phyloP scores from a whole-genome alignment of 92 coral and sea anemone genomes.

The Meandrina meandrites region DNA sequence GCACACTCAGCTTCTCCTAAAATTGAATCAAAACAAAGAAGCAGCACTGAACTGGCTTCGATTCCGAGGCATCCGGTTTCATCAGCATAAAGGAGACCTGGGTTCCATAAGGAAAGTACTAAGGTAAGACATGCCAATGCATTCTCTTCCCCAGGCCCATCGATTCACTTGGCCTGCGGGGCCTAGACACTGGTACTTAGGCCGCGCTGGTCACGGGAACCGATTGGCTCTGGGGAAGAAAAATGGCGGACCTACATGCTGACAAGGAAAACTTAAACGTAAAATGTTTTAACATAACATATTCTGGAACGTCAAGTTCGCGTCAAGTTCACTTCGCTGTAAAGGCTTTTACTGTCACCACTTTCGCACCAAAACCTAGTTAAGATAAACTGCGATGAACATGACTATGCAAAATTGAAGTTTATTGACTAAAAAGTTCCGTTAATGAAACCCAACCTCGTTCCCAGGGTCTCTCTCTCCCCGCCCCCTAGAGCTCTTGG shows the following conservation, averaged over 20 bases:
- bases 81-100: conserved; percentile 20
- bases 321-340: too few species aligned
- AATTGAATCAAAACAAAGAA: conserved; percentile 31
- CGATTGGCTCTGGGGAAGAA: not conserved
- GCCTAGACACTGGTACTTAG: not conserved
- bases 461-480: too few species aligned
- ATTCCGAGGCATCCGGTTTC: conserved; percentile 33
- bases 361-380: too few species aligned
- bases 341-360: too few species aligned
- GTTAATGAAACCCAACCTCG: too few species aligned
- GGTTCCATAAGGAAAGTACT: not conserved
- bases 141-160: not conserved
- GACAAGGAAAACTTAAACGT: not conserved
- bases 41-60: conserved; percentile 56
- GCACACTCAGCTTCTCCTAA: conserved; percentile 44
- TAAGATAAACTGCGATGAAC: too few species aligned
- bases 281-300: too few species aligned
- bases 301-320: too few species aligned
- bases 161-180: not conserved
- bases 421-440: too few species aligned
- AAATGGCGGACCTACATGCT: not conserved
- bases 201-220: not conserved
- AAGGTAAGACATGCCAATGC: not conserved
- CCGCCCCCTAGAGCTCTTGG: too few species aligned
- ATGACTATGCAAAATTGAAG: too few species aligned